phyloP scores from a whole-genome alignment of 2,797 vertebrate species.

The Ptychobarbus kaznakovi region DNA sequence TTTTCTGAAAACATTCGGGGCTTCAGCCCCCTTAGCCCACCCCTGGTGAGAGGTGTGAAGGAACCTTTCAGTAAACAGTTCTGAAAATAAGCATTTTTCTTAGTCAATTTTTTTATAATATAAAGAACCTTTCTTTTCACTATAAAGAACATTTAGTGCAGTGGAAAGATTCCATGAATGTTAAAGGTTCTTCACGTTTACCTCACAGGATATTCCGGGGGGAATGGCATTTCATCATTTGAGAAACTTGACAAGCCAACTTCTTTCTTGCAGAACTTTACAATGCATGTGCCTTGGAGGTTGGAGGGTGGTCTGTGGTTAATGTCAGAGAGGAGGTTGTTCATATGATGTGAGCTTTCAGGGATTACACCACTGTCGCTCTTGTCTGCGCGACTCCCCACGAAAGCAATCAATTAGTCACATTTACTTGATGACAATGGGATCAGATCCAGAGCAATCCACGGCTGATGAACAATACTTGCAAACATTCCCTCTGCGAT shows the following conservation, averaged over 20 bases:
- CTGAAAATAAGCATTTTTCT: too few relatives aligned
- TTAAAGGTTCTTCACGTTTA: too few relatives aligned
- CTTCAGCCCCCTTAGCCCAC: too few relatives aligned
- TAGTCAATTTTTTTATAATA: too few relatives aligned
- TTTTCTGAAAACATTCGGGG: too few relatives aligned
- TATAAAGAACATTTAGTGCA: too few relatives aligned
- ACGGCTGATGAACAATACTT: background rate
- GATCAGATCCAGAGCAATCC: slow-evolving; percentile 40
- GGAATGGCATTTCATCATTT: background rate
- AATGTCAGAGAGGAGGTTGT: slow-evolving; percentile 36
- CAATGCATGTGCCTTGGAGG: background rate
- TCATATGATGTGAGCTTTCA: slow-evolving; percentile 12
- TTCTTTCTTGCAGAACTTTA: background rate
- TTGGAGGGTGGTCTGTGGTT: slow-evolving; percentile 21
- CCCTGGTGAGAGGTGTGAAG: too few relatives aligned
- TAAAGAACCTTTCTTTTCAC: background rate
- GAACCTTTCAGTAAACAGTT: too few relatives aligned
- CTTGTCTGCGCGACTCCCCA: background rate
- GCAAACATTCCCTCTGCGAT: slow-evolving; percentile 10
- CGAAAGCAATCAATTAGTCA: slow-evolving; percentile 52
- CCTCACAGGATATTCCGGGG: background rate
- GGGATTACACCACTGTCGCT: slow-evolving; percentile 38
- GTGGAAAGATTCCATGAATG: too few relatives aligned
- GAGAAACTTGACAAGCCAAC: background rate
- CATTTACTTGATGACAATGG: slow-evolving; percentile 51